These are phyloP conservation scores for Anabacerthia variegaticeps DNA, from an alignment of 2,797 vertebrate species.

Conservation along the genomic window DNA sequence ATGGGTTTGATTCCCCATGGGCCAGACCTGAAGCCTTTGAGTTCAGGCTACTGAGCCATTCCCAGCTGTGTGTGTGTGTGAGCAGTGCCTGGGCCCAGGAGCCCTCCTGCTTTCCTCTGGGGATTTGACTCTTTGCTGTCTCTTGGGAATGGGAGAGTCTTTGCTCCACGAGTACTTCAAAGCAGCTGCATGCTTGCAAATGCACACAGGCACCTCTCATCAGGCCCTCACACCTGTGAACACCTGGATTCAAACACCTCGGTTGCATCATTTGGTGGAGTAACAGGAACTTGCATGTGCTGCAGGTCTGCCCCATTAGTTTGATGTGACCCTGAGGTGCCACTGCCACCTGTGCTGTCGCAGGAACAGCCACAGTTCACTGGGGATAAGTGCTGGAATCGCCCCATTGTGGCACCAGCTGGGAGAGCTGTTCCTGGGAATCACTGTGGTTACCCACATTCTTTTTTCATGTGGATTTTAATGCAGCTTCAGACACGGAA, in stretches of 20 bases:
- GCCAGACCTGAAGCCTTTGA: background rate
- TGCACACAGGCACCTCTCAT: background rate
- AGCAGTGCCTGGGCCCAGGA: background rate
- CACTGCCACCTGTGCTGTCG: background rate
- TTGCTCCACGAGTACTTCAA: background rate
- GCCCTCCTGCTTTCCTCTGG: background rate
- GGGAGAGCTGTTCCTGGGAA: background rate
- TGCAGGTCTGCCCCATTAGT: background rate
- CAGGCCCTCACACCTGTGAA: rapidly evolving
- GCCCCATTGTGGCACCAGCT: background rate
- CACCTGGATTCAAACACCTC: background rate
- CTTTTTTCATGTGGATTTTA: background rate
- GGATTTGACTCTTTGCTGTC: background rate
- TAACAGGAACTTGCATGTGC: background rate
- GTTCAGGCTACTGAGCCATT: background rate
- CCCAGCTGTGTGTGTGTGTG: background rate
- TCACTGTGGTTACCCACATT: background rate
- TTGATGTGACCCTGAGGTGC: background rate
- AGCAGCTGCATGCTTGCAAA: background rate
- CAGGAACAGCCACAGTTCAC: background rate
- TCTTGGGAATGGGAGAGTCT: background rate
- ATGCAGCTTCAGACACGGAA: background rate
- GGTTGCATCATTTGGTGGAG: background rate
- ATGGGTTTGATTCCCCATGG: background rate
- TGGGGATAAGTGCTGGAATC: background rate